These are phyloP conservation scores for Otis tarda DNA, from an alignment of 2,113 vertebrate genomes.

Conservation along the genomic window DNA sequence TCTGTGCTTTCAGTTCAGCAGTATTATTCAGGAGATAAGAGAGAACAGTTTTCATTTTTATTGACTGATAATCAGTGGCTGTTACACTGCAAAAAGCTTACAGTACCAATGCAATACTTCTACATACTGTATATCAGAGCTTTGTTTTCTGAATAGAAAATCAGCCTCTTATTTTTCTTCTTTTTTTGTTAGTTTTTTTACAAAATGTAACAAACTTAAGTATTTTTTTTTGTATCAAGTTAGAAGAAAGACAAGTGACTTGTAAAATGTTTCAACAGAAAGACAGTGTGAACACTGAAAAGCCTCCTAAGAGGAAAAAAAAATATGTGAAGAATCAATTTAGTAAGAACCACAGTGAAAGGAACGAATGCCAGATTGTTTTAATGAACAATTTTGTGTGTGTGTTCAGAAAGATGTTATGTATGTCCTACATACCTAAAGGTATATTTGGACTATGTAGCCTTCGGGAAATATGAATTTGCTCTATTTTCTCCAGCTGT, in stretches of 20 bases:
- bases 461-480: not conserved
- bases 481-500: not conserved
- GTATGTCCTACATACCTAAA: not conserved
- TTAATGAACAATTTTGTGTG: not conserved
- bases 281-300: not conserved
- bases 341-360: constrained; percentile 8
- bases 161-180: constrained; percentile 42
- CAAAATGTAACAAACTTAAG: constrained; percentile 49
- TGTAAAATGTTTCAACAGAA: not conserved
- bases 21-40: constrained; percentile 57
- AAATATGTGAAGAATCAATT: not conserved
- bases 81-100: constrained; percentile 79
- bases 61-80: constrained; percentile 70
- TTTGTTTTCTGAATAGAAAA: constrained; percentile 68
- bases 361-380: not conserved
- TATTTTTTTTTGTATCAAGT: not conserved
- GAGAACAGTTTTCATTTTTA: constrained; percentile 65
- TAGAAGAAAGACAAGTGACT: constrained; percentile 9
- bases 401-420: not conserved
- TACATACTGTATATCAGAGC: constrained; percentile 64
- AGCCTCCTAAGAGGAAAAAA: constrained; percentile 29
- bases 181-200: constrained; percentile 27
- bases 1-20: constrained; percentile 81
- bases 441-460: constrained; percentile 33
- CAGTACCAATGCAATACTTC: constrained; percentile 76